phyloP scores from a whole-genome alignment of 2,888 invertebrate genomes.

The Blastobasis adustella region DNA sequence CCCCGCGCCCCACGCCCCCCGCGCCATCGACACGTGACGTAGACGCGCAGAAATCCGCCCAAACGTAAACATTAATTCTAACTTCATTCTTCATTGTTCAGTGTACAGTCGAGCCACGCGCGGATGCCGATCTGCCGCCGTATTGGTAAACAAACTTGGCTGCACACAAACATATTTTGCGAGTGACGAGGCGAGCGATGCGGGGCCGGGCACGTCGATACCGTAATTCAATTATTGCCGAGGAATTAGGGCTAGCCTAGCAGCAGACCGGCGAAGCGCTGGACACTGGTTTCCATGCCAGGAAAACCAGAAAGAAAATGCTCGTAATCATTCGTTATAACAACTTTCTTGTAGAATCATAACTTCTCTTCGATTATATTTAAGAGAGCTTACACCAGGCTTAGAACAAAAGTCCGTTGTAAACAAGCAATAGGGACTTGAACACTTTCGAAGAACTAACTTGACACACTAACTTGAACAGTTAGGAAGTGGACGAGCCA shows the following conservation, averaged over 20 bases:
- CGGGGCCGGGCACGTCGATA: constrained; percentile 28
- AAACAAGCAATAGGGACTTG: too few species aligned
- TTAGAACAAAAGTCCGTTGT: too few species aligned
- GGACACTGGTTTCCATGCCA: too few species aligned
- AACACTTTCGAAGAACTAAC: too few species aligned
- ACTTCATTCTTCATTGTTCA: constrained; percentile 71
- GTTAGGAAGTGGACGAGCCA: too few species aligned
- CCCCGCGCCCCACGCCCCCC: constrained; percentile 28
- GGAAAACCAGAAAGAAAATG: too few species aligned
- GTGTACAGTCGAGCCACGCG: constrained; percentile 62
- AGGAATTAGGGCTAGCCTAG: constrained; percentile 35
- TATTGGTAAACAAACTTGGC: constrained; percentile 67
- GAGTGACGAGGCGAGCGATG: background rate
- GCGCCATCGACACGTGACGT: constrained; percentile 68
- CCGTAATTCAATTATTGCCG: constrained; percentile 55
- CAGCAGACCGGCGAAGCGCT: too few species aligned
- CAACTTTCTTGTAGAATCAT: too few species aligned
- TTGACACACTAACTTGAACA: too few species aligned
- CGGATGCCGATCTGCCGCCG: constrained; percentile 52
- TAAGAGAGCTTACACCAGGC: too few species aligned
- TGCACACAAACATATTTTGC: background rate
- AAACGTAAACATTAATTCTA: constrained; percentile 75
- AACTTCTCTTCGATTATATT: too few species aligned
- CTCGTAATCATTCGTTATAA: too few species aligned
- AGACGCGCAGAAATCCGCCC: constrained; percentile 68